Conservation (phyloP, 2,113 vertebrate species). For the Stegastes partitus region DNA sequence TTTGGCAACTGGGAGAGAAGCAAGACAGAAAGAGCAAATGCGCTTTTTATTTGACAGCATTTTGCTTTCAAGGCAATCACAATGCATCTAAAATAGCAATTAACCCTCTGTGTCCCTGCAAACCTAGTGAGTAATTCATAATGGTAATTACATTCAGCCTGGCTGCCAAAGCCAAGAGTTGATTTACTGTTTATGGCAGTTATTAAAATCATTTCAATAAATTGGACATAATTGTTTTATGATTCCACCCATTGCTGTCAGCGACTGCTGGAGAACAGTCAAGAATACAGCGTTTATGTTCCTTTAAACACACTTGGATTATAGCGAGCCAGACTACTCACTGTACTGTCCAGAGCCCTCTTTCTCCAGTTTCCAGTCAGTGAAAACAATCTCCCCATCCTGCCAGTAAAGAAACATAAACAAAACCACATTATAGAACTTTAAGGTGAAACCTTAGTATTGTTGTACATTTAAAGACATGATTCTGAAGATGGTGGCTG, state of each 20-base stretch:
- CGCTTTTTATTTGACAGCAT: constrained; percentile 21
- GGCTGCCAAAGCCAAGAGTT: constrained; percentile 4
- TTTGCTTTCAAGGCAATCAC: neutral
- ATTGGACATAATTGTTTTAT: constrained; percentile 6
- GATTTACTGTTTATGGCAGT: neutral
- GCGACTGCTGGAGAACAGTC: neutral
- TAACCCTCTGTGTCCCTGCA: constrained; percentile 1
- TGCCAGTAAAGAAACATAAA: constrained; percentile 50
- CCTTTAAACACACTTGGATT: neutral
- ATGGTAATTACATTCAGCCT: constrained; percentile 6
- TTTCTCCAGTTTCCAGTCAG: constrained; percentile 88
- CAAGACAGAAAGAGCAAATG: constrained; percentile 3
- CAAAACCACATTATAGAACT: neutral
- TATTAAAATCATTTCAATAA: constrained; percentile 2
- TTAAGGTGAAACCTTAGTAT: too few species aligned
- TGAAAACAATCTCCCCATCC: constrained; percentile 90
- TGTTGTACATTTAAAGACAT: too few species aligned
- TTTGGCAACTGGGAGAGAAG: constrained; percentile 75
- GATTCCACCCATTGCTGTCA: constrained; percentile 5
- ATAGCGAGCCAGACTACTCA: constrained; percentile 72
- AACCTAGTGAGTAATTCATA: neutral
- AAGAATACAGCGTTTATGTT: neutral
- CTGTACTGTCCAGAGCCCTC: constrained; percentile 82
- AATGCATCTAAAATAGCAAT: constrained; percentile 20
- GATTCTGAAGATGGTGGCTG: too few species aligned